A percentile compares a stretch with the other conserved stretches of the same genome.
These are phyloP conservation scores for Thomomys bottae DNA, from an alignment of 2,113 vertebrate genomes.

Conservation along the genomic window DNA sequence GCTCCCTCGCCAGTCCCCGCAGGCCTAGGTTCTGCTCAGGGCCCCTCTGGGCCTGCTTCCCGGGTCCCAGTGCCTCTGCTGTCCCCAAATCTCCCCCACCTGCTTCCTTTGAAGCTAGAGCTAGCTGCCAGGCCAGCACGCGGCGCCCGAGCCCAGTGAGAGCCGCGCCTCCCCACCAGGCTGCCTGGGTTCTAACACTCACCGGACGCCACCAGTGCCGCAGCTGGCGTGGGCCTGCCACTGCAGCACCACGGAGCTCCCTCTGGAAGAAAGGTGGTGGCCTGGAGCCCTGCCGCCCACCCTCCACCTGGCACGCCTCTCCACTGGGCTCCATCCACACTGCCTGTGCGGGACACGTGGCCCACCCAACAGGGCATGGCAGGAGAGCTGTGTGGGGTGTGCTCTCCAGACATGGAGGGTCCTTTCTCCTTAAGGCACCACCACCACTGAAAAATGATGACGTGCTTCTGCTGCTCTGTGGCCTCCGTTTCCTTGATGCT, in stretches of 20 bases:
- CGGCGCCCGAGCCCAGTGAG: no score
- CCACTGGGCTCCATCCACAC: rapidly evolving
- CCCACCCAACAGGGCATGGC: no score
- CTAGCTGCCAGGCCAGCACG: not conserved
- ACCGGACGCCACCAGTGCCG: not conserved
- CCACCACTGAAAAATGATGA: not conserved
- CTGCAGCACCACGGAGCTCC: not conserved
- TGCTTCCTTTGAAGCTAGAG: not conserved
- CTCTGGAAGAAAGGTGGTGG: no score
- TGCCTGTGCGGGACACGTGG: rapidly evolving
- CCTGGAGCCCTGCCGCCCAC: no score
- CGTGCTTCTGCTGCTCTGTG: not conserved
- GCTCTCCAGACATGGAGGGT: no score
- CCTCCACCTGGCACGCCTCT: not conserved
- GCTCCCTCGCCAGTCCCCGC: not conserved
- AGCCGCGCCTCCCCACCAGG: not conserved
- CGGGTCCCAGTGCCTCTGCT: no score
- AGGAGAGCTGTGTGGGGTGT: no score
- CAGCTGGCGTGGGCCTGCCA: no score
- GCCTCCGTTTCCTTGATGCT: not conserved
- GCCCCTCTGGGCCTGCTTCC: no score
- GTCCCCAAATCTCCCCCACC: no score
- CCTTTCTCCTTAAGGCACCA: not conserved
- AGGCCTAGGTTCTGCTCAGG: no score
- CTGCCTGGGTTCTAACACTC: not conserved